phyloP scores from a whole-genome alignment of 1,140 invertebrate species.

The Tribolium castaneum region DNA sequence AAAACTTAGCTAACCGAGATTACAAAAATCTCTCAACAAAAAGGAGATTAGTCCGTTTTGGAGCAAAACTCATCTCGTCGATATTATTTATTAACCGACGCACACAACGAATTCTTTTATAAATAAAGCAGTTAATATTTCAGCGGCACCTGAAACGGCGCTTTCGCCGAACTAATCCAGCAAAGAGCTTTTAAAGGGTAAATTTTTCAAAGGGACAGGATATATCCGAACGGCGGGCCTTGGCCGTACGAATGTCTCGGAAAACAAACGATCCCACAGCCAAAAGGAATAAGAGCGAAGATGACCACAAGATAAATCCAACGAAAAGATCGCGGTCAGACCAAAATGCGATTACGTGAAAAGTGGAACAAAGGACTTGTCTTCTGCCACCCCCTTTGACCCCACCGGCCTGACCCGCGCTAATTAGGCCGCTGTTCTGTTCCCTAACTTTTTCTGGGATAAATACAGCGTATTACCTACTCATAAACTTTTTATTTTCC shows the following conservation, averaged over 20 bases:
- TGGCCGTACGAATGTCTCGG: conserved; percentile 14
- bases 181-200: conserved; percentile 42
- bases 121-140: conserved; percentile 41
- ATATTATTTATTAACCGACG: conserved; percentile 39
- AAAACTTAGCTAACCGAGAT: conserved; percentile 7
- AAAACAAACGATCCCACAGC: conserved; percentile 28
- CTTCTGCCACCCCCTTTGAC: background rate
- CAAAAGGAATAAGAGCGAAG: conserved; percentile 37
- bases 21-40: conserved; percentile 14
- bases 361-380: conserved; percentile 29
- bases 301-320: conserved; percentile 42
- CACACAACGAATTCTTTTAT: conserved; percentile 31
- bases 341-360: conserved; percentile 38
- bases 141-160: conserved; percentile 27
- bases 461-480: no score
- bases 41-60: background rate
- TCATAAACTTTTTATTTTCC: background rate
- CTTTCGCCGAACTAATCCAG: conserved; percentile 37
- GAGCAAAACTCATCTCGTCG: conserved; percentile 6
- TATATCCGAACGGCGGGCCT: conserved; percentile 10
- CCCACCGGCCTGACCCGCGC: background rate
- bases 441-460: background rate
- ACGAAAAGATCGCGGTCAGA: conserved; percentile 39
- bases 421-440: conserved; percentile 11
- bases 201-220: conserved; percentile 42